Base-by-base conservation (phyloP, 2,113 vertebrate species). In the Platysteira castanea region DNA sequence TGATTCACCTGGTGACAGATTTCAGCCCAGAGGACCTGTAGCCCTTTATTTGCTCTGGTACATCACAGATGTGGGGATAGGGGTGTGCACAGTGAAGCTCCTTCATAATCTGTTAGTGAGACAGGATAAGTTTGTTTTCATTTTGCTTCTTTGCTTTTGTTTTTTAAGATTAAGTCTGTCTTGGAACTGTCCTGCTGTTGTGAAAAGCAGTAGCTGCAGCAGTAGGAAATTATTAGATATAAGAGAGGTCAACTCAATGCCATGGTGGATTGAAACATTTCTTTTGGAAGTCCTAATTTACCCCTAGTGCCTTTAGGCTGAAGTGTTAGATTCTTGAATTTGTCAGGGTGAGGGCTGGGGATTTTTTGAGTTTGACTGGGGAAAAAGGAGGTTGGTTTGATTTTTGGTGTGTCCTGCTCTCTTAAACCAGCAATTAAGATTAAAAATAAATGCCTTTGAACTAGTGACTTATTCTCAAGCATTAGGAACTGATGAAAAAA, bases 61-160 rank as follows among this genome's bases (percentile, higher is more conserved):
- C 52, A 41, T 83, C 64, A n/a, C 17, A 1, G 5, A 5, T 22
- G 16, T 21, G 35, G 33, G 52, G 33, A 39, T 39, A 42, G 12
- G n/a, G 10, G 8, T 2, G 1, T 2, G 1, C 28, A 39, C 56
- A 41, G 20, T 6, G n/a, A 74, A 70, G 18, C 27, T 56, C 56
- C 27, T 52, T 70, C 22, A 4, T 41, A 21, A 39, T 13, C 33
- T 73, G 10, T 30, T 70, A 37, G 11, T 70, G 65, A 50, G 33
- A 35, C 20, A 35, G 65, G 11, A 5, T 11, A 71, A 42, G 2
- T 50, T 79, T 17, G 39, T 23, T 92, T 77, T 27, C 9, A 28
- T 76, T 93, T 82, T 76, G 27, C 41, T 76, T 68, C 30, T 93
- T 82, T 76, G 27, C 41, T 76, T 68, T 27, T 76, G 6, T 21